phyloP scores from a whole-genome alignment of 2,797 vertebrate species.

The Myoxocephalus aenaeus region DNA sequence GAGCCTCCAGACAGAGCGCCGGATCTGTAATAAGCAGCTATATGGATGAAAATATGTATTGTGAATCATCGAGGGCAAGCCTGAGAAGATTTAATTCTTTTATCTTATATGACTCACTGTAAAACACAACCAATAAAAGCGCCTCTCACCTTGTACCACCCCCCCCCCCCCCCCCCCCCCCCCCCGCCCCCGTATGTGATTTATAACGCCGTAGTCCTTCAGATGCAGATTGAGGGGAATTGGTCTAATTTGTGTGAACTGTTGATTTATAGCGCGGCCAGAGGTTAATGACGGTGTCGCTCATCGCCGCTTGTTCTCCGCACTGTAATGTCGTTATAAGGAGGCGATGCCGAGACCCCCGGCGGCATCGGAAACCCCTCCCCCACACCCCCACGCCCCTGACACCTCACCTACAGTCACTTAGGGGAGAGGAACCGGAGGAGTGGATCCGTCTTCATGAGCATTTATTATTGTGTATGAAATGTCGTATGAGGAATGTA shows the following conservation, averaged over 20 bases:
- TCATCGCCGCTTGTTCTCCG: slow-evolving; percentile 87
- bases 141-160: slow-evolving; percentile 21
- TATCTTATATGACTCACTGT: slow-evolving; percentile 63
- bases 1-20: slow-evolving; percentile 30
- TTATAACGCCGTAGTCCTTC: slow-evolving; percentile 71
- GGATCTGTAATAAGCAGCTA: slow-evolving; percentile 51
- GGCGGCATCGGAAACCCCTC: slow-evolving; percentile 56
- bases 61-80: slow-evolving; percentile 54
- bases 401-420: slow-evolving; percentile 49
- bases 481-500: too few relatives aligned
- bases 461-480: background rate
- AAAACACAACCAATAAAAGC: slow-evolving; percentile 64
- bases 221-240: slow-evolving; percentile 78
- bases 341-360: slow-evolving; percentile 74
- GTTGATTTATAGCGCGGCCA: slow-evolving; percentile 89
- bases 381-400: slow-evolving; percentile 41
- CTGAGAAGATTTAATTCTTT: slow-evolving; percentile 58
- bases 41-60: slow-evolving; percentile 53
- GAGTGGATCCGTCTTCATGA: slow-evolving; percentile 46
- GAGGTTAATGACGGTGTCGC: slow-evolving; percentile 91
- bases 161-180: too few relatives aligned
- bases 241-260: slow-evolving; percentile 87
- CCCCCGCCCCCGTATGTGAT: slow-evolving; percentile 45
- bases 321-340: slow-evolving; percentile 88
- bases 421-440: slow-evolving; percentile 15